phyloP scores from a whole-genome alignment of 2,888 invertebrate genomes.

The Cheilosia scutellata region DNA sequence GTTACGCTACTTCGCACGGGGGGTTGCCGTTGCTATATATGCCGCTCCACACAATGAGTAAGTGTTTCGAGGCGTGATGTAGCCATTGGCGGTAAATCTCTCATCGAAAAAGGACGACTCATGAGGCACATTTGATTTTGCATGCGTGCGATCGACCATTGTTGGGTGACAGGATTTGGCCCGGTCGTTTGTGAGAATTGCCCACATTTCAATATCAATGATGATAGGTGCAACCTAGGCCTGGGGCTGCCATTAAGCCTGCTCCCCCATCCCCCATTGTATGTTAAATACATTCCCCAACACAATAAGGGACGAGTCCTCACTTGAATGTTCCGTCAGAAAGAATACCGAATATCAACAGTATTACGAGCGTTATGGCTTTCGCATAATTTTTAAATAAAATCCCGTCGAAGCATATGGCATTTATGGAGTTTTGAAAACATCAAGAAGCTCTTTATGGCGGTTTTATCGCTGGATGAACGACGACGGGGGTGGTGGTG shows the following conservation, averaged over 20 bases:
- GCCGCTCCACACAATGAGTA: conserved; percentile 46
- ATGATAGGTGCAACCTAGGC: conserved; percentile 37
- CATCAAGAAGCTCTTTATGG: conserved; percentile 72
- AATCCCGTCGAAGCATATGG: conserved; percentile 72
- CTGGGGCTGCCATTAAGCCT: conserved; percentile 19
- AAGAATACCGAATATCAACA: conserved; percentile 63
- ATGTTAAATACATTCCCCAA: conserved; percentile 59
- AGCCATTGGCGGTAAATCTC: conserved; percentile 46
- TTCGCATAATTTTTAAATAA: conserved; percentile 74
- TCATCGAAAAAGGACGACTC: conserved; percentile 11
- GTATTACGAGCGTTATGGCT: conserved; percentile 51
- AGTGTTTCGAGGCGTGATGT: conserved; percentile 57
- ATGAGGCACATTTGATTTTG: conserved; percentile 45
- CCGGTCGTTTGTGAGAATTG: conserved; percentile 55
- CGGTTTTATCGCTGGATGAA: conserved; percentile 67
- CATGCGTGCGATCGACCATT: conserved; percentile 20
- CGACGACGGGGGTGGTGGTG: conserved; percentile 32
- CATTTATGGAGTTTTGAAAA: conserved; percentile 75
- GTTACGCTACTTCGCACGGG: conserved; percentile 40
- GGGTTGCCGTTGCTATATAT: not conserved
- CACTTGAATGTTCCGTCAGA: conserved; percentile 31
- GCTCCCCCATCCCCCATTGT: conserved; percentile 1
- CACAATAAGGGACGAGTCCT: conserved; percentile 37
- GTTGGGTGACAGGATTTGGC: conserved; percentile 9
- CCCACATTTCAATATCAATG: conserved; percentile 70